Evolutionary conservation across 2,113 vertebrate genomes (phyloP), one percentile per base, ranked within the genome.

Genomic region (Corythornis vintsioides): DNA sequence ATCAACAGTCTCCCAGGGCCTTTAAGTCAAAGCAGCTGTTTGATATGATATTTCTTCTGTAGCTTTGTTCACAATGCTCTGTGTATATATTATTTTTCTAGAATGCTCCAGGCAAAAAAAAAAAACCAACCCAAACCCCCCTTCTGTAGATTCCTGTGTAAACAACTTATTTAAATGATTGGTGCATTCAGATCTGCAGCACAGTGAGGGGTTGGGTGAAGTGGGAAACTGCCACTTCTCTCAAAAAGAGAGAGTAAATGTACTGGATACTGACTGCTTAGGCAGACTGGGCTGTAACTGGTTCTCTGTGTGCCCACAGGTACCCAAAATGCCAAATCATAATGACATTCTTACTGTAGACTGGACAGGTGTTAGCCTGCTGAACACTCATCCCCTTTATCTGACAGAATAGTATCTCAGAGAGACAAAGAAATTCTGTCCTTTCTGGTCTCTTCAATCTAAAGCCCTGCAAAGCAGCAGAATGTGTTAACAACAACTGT

Each of bases 401-500:
- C 31, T 80, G 31, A 40, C 19, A 59, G 73, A 92, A 69, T 0
- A 75, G 28, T 38, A 21, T 28, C 13, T 50, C 59, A 1, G 52
- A 72, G 33, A 86, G 33, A 31, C 6, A 72, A 38, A 77, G 17
- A 50, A 53, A 87, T 61, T 31, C 35, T 59, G 55, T 70, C 38
- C 64, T 73, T 91, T 66, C 64, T 74, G 43, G 35, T 74, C 40
- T 61, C 59, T 77, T 59, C 50, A 82, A 76, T 65, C 63, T 87
- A 79, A 86, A 91, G 7, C 33, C 55, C 82, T 82, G 64, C 38
- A 77, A 63, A 88, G 55, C 60, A 92, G 76, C 52, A 74, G 38
- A 22, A 88, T 60, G 52, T 81, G 64, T 70, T 81, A 91, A 89
- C 31, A 90, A n/a, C 33, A 90, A 75, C 48, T 92, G 81, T 66